Conservation (phyloP, 2,888 invertebrate species). For the Halictus ligatus region DNA sequence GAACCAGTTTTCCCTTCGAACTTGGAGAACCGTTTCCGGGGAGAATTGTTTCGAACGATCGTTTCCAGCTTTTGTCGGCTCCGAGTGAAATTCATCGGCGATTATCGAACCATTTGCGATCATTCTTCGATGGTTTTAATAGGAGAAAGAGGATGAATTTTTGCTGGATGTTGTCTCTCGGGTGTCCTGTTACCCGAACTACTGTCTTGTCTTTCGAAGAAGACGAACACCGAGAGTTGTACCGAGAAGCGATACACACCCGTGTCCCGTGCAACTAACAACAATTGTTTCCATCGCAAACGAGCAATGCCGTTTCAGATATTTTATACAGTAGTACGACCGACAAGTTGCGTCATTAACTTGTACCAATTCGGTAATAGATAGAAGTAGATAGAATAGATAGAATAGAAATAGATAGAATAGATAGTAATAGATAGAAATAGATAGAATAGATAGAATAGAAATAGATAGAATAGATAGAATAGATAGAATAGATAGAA, state of each 20-base stretch:
- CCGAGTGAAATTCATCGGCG: too few relatives aligned
- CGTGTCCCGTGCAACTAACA: neutral
- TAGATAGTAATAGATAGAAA: too few relatives aligned
- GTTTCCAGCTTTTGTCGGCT: too few relatives aligned
- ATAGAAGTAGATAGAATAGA: too few relatives aligned
- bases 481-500: too few relatives aligned
- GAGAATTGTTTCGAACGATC: neutral
- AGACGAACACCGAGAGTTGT: neutral
- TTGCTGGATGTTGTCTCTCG: neutral
- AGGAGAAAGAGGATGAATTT: neutral
- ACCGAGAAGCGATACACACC: neutral
- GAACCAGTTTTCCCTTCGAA: neutral
- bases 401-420: too few relatives aligned
- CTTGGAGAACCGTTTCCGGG: neutral
- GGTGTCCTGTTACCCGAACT: neutral
- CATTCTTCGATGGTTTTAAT: neutral
- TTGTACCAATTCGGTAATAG: too few relatives aligned
- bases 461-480: too few relatives aligned
- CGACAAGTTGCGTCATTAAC: too few relatives aligned
- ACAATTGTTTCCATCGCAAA: neutral
- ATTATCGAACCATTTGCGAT: too few relatives aligned
- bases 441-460: too few relatives aligned
- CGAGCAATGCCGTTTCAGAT: neutral
- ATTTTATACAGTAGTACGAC: too few relatives aligned
- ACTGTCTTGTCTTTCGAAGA: neutral